A percentile compares a stretch with the other conserved stretches of the same genome.
phyloP scores from a whole-genome alignment of 2,888 invertebrate species.

The Thera britannica region DNA sequence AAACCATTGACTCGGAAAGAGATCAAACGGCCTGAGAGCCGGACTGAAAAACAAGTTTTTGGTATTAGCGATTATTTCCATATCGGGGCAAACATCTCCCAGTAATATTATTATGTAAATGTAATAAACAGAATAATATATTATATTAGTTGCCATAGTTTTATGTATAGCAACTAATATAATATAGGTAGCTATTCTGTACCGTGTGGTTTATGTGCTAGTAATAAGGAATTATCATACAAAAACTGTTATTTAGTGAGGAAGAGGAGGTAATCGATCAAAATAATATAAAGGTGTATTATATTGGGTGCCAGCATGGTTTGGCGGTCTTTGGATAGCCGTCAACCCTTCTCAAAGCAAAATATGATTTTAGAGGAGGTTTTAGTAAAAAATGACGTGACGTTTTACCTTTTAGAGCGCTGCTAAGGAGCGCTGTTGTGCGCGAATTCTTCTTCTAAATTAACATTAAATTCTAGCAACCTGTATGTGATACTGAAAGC shows the following conservation, averaged over 20 bases:
- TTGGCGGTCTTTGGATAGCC: slow-evolving; percentile 25
- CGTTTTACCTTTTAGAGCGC: too few species aligned
- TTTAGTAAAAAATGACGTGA: neutral
- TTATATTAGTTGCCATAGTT: too few species aligned
- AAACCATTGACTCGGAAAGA: slow-evolving; percentile 35
- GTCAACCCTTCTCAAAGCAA: slow-evolving; percentile 34
- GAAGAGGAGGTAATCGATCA: slow-evolving; percentile 12
- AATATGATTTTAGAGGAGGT: slow-evolving; percentile 20
- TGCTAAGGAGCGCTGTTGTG: too few species aligned
- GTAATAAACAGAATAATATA: neutral
- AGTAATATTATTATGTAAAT: slow-evolving; percentile 1
- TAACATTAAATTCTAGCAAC: too few species aligned
- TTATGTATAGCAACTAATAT: too few species aligned
- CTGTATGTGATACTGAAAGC: too few species aligned
- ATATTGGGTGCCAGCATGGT: slow-evolving; percentile 16
- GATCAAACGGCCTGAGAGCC: slow-evolving; percentile 36
- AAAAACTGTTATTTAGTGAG: neutral
- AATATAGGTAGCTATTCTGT: too few species aligned
- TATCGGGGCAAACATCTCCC: slow-evolving; percentile 18
- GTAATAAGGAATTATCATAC: too few species aligned
- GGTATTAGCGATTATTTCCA: slow-evolving; percentile 32
- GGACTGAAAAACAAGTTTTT: slow-evolving; percentile 36
- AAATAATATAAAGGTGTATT: slow-evolving; percentile 13
- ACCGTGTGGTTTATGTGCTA: too few species aligned
- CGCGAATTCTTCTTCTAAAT: too few species aligned